These are phyloP conservation scores for Ramphastos sulfuratus DNA, from an alignment of 2,113 vertebrate species.

Conservation along the genomic window DNA sequence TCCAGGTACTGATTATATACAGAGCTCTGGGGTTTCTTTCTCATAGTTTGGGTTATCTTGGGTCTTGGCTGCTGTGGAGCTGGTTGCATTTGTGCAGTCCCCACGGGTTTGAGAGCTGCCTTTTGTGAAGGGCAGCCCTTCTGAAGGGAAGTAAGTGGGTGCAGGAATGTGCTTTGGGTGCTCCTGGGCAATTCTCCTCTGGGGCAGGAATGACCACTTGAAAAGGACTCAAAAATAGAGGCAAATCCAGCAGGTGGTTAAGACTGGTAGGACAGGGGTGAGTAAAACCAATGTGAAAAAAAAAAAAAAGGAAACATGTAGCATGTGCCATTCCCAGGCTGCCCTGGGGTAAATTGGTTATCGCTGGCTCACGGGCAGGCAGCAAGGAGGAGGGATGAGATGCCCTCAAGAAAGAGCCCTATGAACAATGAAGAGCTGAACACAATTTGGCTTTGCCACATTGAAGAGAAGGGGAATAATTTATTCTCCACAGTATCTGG, in stretches of 20 bases:
- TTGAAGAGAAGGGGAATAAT: background rate
- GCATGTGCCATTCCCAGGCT: background rate
- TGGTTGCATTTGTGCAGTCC: background rate
- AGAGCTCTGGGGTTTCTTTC: background rate
- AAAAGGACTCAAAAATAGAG: background rate
- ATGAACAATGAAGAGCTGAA: rapidly evolving
- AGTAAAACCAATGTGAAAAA: background rate
- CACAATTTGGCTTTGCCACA: background rate
- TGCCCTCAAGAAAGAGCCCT: rapidly evolving
- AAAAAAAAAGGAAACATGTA: background rate
- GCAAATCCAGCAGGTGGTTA: background rate
- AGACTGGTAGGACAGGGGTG: background rate
- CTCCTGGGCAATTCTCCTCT: background rate
- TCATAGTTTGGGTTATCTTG: background rate
- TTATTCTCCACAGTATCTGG: rapidly evolving
- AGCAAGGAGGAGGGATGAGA: background rate
- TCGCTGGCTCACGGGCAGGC: rapidly evolving
- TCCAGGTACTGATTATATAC: background rate
- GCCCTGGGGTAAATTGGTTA: background rate
- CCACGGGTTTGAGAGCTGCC: rapidly evolving
- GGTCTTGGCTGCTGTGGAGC: background rate
- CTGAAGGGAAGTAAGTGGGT: background rate
- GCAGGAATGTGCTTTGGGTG: background rate
- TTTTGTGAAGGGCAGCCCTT: background rate
- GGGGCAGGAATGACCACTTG: background rate